Conservation (phyloP, 2,113 vertebrate genomes). For the Pelvicachromis taeniatus region DNA sequence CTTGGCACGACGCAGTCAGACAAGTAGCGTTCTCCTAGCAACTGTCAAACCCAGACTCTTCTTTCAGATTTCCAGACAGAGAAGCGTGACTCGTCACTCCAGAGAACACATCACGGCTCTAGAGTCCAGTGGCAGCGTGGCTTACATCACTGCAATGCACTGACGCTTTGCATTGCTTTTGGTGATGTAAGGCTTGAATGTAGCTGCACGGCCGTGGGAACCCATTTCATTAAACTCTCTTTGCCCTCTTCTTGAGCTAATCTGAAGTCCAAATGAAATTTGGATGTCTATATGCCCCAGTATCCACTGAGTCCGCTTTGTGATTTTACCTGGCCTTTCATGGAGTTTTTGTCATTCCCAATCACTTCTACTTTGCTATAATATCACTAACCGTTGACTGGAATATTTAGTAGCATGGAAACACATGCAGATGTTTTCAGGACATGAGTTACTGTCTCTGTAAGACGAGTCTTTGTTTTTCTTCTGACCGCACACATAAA, state of each 20-base stretch:
- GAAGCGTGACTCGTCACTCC: neutral
- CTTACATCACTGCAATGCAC: neutral
- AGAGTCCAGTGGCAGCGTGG: neutral
- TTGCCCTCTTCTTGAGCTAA: neutral
- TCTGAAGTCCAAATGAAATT: neutral
- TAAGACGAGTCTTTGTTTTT: neutral
- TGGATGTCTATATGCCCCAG: neutral
- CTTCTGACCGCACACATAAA: neutral
- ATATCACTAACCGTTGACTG: accelerated
- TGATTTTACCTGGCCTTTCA: neutral
- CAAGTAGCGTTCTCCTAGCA: neutral
- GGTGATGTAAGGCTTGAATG: neutral
- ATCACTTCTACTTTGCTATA: neutral
- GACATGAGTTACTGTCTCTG: neutral
- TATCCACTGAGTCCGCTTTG: neutral
- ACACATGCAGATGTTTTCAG: neutral
- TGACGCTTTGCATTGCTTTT: neutral
- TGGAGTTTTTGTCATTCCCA: neutral
- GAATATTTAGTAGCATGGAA: neutral
- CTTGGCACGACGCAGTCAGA: neutral
- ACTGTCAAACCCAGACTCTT: neutral
- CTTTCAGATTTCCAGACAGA: neutral
- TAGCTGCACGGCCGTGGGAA: accelerated
- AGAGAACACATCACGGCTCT: neutral
- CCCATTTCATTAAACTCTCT: neutral